phyloP scores from a whole-genome alignment of 2,888 invertebrate genomes.

The Drosophila macrothrix region DNA sequence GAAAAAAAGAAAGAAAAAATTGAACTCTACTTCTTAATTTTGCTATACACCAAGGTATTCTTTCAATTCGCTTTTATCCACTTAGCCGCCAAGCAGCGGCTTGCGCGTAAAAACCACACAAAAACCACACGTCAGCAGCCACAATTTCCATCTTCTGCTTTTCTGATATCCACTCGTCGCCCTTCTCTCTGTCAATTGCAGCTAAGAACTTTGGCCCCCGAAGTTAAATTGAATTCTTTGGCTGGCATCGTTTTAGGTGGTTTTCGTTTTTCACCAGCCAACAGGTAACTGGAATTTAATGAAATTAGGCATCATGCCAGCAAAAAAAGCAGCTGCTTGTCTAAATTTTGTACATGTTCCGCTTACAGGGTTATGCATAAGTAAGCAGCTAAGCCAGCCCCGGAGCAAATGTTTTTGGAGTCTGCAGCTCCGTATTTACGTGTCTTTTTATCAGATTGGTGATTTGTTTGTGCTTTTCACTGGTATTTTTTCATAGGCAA shows the following conservation, averaged over 20 bases:
- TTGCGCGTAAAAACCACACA: constrained; percentile 13
- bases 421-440: constrained; percentile 3
- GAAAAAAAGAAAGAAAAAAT: background rate
- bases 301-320: constrained; percentile 59
- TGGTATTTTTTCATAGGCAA: background rate
- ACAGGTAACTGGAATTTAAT: constrained; percentile 75
- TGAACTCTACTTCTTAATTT: constrained; percentile 4
- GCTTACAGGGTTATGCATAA: constrained; percentile 51
- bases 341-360: constrained; percentile 11
- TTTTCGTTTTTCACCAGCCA: constrained; percentile 43
- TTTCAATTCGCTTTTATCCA: constrained; percentile 38
- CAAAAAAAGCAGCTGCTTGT: constrained; percentile 27
- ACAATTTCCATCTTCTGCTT: constrained; percentile 9
- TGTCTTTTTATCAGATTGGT: background rate
- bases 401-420: background rate
- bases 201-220: constrained; percentile 48
- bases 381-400: constrained; percentile 14
- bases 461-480: background rate
- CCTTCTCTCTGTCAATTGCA: constrained; percentile 57
- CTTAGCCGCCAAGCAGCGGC: constrained; percentile 6
- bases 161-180: background rate
- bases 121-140: constrained; percentile 55
- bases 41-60: constrained; percentile 33
- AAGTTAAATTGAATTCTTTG: constrained; percentile 72
- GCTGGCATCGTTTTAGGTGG: constrained; percentile 31